phyloP scores from a whole-genome alignment of 2,797 vertebrate genomes.

The Onychomys arenicola region DNA sequence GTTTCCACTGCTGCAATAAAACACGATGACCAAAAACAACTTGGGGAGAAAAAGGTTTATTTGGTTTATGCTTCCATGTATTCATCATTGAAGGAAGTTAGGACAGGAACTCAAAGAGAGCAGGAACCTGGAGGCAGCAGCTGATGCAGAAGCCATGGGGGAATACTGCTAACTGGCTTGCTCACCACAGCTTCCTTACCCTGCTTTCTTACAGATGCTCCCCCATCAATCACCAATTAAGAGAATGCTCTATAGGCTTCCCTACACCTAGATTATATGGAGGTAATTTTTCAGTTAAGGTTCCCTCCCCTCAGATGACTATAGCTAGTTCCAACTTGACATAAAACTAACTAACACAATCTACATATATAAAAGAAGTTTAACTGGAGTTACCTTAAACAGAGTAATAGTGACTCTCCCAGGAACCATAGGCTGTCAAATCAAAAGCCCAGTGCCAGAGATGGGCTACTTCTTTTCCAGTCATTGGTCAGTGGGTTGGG shows the following conservation, averaged over 20 bases:
- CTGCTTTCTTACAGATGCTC: background rate
- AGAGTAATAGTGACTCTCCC: background rate
- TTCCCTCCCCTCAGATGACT: background rate
- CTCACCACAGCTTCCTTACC: background rate
- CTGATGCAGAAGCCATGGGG: background rate
- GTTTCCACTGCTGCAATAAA: background rate
- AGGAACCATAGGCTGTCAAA: background rate
- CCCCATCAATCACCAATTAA: background rate
- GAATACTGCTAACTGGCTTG: background rate
- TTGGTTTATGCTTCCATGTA: background rate
- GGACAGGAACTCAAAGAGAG: background rate
- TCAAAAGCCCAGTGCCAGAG: background rate
- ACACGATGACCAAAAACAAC: background rate
- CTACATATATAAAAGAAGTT: background rate
- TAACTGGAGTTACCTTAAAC: background rate
- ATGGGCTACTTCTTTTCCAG: background rate
- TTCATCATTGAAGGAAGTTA: background rate
- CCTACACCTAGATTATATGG: background rate
- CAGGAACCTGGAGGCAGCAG: background rate
- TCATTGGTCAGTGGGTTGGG: too few species aligned
- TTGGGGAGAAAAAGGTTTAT: background rate
- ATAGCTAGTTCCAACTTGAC: background rate
- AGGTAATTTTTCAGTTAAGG: background rate
- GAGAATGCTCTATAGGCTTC: background rate
- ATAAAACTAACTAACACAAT: background rate